Evolutionary conservation across 2,888 invertebrate species (phyloP), one percentile per base, ranked within the genome.

Genomic region (Archaeoteleia sp.): DNA sequence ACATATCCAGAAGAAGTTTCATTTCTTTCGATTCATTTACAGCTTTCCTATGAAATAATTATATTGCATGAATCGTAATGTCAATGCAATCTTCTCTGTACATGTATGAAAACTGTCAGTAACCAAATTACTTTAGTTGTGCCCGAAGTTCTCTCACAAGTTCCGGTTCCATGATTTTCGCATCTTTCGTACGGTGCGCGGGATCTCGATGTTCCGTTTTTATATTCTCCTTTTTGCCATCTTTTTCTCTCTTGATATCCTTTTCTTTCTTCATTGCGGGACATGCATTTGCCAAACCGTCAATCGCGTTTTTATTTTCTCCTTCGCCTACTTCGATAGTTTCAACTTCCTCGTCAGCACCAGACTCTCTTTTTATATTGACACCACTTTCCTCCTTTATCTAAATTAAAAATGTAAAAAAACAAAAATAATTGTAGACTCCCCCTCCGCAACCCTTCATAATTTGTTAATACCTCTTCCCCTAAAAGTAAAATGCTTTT

Each of bases 1-100:
- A 97, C 95, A 97, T 97, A 84, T 98, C 97, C 68, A 97, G 87
- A 7, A 98, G 86, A 0, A 98, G 87, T 83, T 97, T 97, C 91
- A 97, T 90, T 85, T 98, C 98, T 78, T 96, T 95, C 86, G 96
- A 95, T 82, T 95, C 96, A 82, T 95, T 96, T 39, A 94, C 89
- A 7, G 95, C 94, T 88, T 96, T 97, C 86, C 94, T 96, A 79
- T 35, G 82, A 78, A 62, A 30, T 43, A 23, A 35, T 5, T 9
- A 17, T 5, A 9, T 45, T 15, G 30, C 20, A n/a, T 13, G 7
- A 32, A 23, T n/a, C 37, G 17, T 40, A 40, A 39, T 27, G 29
- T n/a, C 10, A 48, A 1, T 7, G 20, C 29, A 25, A 8, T 13
- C 34, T 17, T 10, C 20, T 20, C 20, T 32, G 1, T 32, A 9